Percentiles rank a stretch among this genome's conserved stretches.
These are phyloP conservation scores for Hylyphantes graminicola DNA, from an alignment of 1,140 invertebrate species.

Conservation along the genomic window DNA sequence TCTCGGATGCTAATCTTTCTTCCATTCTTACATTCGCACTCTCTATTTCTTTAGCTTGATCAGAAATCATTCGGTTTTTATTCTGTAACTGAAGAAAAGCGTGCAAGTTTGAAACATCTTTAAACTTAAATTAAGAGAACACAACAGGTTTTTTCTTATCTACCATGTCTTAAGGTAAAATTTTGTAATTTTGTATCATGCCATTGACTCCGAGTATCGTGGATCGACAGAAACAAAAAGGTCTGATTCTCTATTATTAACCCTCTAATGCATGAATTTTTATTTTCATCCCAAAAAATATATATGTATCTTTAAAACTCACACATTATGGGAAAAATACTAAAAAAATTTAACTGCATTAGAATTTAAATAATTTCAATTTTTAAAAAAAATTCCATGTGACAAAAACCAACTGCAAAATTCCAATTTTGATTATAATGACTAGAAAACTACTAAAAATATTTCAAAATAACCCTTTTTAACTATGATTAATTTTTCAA, in stretches of 20 bases:
- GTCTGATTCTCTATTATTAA: neutral
- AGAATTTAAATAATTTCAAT: too few relatives aligned
- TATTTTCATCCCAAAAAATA: too few relatives aligned
- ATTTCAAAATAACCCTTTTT: too few relatives aligned
- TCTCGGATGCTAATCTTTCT: slow-evolving; percentile 61
- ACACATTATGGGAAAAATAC: too few relatives aligned
- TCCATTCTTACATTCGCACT: slow-evolving; percentile 62
- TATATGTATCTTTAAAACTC: too few relatives aligned
- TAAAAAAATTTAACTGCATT: too few relatives aligned
- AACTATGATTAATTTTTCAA: too few relatives aligned
- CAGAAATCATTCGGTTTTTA: slow-evolving; percentile 66
- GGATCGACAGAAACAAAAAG: neutral
- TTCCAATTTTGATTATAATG: too few relatives aligned
- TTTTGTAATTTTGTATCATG: neutral
- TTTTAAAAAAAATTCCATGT: too few relatives aligned
- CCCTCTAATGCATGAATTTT: neutral
- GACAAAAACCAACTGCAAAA: too few relatives aligned
- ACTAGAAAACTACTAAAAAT: too few relatives aligned
- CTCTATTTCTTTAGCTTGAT: slow-evolving; percentile 66
- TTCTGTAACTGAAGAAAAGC: slow-evolving; percentile 66
- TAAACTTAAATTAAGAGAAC: neutral
- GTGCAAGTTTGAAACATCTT: neutral
- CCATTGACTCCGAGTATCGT: neutral
- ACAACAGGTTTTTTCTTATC: neutral
- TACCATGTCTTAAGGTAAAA: neutral